Evolutionary conservation across 2,113 vertebrate genomes (phyloP), one percentile per base, ranked within the genome.

Genomic region (Glaucidium brasilianum): DNA sequence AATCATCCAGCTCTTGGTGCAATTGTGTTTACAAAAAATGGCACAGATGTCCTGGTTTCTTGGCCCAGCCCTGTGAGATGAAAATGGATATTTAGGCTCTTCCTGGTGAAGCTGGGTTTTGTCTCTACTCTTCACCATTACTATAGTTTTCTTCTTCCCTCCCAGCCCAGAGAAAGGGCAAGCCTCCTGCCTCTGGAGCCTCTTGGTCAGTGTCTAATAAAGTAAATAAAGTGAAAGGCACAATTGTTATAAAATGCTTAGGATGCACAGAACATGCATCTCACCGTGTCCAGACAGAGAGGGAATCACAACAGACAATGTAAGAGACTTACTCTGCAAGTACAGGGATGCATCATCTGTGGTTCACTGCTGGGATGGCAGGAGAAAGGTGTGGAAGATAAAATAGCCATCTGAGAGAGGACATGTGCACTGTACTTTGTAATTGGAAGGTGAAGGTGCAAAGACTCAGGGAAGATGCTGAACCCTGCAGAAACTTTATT

Each of bases 221-320:
- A 43, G 14, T n/a, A 75, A 80, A 55, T 2, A 0, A 76, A 62
- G 8, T 60, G 50, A 83, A n/a, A 89, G 10, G 4, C 50, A 87
- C 13, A 64, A 67, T 14, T 62, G 37, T 30, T 60, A 26, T 2
- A 62, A 85, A 85, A 74, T 4, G 1, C 16, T 79, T 4, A 3
- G 27, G 32, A 50, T 93, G 41, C 39, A 58, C 29, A 83, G 30
- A 86, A 58, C 41, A 53, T 0, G 0, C 4, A 88, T 25, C 15
- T 49, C 8, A 49, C 56, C 0, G 0, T 45, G 17, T 85, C 34
- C 6, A 3, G 49, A 43, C n/a, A 75, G 52, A 67, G 0, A 23
- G 7, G 13, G 5, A 58, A 30, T 32, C 0, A 2, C 26, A 67
- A 17, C 11, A 55, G 43, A 67, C 16, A 34, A 69, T 0, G 3